Percentiles rank a stretch among this genome's conserved stretches.
Conservation (phyloP, 2,113 vertebrate genomes). For the Sula dactylatra region DNA sequence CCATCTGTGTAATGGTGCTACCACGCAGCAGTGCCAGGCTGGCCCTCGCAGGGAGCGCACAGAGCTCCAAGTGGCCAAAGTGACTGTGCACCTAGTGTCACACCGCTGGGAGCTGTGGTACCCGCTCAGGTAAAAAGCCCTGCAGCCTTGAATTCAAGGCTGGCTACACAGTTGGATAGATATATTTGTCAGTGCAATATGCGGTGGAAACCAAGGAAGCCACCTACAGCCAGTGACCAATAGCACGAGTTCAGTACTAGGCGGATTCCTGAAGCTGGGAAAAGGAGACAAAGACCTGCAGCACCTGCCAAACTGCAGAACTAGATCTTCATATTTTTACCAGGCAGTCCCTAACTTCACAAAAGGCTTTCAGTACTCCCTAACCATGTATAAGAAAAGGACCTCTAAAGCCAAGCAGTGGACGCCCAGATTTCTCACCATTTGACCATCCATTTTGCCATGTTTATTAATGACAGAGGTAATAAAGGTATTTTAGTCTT, state of each 20-base stretch:
- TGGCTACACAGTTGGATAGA: fast-evolving
- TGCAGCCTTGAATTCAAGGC: neutral
- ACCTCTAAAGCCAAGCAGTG: neutral
- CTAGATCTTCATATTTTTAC: neutral
- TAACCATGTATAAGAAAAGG: neutral
- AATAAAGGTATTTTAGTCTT: neutral
- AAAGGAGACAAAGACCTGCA: neutral
- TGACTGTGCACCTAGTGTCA: neutral
- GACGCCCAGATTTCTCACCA: neutral
- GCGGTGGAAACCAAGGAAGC: neutral
- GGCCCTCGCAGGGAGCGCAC: neutral
- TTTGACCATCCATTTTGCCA: neutral
- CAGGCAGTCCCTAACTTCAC: neutral
- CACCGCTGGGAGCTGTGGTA: neutral
- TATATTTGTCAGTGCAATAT: neutral
- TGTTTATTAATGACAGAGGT: neutral
- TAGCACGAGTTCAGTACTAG: neutral
- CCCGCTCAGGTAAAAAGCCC: neutral
- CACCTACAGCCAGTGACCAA: neutral
- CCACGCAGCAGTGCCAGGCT: neutral
- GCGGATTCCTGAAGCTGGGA: neutral
- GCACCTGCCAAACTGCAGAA: neutral
- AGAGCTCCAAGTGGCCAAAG: neutral
- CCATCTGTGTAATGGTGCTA: neutral
- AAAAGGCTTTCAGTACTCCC: neutral